Conservation (phyloP, 2,888 invertebrate species). For the Pecten maximus region DNA sequence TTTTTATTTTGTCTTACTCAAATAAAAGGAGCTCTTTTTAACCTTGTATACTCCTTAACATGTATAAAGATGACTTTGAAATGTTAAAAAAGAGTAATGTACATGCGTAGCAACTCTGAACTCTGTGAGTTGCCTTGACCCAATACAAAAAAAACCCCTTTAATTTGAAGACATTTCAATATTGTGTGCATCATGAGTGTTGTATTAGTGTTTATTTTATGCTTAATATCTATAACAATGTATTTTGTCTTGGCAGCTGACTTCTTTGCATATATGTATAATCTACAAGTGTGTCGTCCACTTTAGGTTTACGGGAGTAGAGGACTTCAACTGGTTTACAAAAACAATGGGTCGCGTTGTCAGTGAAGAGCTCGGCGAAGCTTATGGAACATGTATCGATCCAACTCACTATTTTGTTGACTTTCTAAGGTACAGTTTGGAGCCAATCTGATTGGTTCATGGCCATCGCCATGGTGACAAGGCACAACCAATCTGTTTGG, state of each 20-base stretch:
- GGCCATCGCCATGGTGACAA: slow-evolving; percentile 36
- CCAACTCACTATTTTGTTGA: slow-evolving; percentile 94
- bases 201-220: neutral
- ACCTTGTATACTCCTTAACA: too few relatives aligned
- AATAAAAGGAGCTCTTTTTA: too few relatives aligned
- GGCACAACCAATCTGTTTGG: neutral
- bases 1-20: too few relatives aligned
- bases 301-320: slow-evolving; percentile 77
- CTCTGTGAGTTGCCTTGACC: neutral
- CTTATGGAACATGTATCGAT: slow-evolving; percentile 86
- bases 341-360: slow-evolving; percentile 87
- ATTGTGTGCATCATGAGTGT: neutral
- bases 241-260: slow-evolving; percentile 36
- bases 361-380: slow-evolving; percentile 85
- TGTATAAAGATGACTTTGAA: too few relatives aligned
- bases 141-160: neutral
- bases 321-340: slow-evolving; percentile 80
- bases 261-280: slow-evolving; percentile 28
- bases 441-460: slow-evolving; percentile 23
- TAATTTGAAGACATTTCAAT: neutral
- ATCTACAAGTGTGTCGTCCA: neutral
- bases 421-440: slow-evolving; percentile 88
- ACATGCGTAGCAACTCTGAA: too few relatives aligned
- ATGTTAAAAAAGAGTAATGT: too few relatives aligned
- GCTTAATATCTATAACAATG: neutral